Conservation (phyloP, 2,113 vertebrate species). For the Tringa solitaria region DNA sequence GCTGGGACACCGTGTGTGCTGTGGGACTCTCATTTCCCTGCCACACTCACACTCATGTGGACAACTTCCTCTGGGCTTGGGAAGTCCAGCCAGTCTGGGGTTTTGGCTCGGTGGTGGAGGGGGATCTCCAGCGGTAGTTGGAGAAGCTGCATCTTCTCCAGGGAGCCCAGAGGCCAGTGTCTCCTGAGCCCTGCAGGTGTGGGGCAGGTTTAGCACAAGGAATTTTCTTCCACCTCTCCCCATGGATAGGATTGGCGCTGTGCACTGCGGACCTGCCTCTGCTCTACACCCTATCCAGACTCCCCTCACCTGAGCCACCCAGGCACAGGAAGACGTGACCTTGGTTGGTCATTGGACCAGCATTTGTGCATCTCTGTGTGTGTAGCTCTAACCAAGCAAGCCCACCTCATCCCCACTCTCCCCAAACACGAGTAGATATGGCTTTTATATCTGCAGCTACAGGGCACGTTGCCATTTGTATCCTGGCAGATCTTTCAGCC, state of each 20-base stretch:
- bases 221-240: background rate
- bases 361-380: background rate
- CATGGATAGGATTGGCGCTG: background rate
- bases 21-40: background rate
- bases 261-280: background rate
- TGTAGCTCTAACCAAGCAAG: background rate
- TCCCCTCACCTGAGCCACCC: background rate
- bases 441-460: background rate
- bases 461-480: background rate
- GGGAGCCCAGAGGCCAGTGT: background rate
- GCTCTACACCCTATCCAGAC: background rate
- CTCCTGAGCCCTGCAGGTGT: background rate
- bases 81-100: background rate
- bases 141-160: background rate
- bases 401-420: background rate
- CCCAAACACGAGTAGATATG: background rate
- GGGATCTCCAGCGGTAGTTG: background rate
- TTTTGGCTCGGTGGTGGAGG: background rate
- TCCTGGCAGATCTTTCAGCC: background rate
- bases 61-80: background rate
- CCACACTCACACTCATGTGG: background rate
- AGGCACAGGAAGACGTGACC: background rate
- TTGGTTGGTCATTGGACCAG: rapidly evolving
- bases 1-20: background rate
- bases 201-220: background rate